These are phyloP conservation scores for Drosophila mimica DNA, from an alignment of 2,888 invertebrate genomes.

Conservation along the genomic window DNA sequence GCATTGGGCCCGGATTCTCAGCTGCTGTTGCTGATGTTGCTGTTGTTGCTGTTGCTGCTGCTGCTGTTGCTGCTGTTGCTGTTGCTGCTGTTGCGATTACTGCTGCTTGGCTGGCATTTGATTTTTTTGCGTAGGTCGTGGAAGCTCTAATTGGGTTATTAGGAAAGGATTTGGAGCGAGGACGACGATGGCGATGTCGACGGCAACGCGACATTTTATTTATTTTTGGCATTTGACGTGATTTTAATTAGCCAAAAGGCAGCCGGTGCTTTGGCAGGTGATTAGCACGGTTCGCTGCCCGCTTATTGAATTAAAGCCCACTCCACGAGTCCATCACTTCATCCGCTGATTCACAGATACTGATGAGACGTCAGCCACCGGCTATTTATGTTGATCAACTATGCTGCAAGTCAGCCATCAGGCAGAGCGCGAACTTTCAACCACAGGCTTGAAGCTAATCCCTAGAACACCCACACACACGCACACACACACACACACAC, in stretches of 20 bases:
- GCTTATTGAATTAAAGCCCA: slow-evolving; percentile 49
- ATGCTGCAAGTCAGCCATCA: not conserved
- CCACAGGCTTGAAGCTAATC: not conserved
- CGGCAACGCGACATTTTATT: slow-evolving; percentile 43
- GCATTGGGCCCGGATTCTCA: slow-evolving; percentile 46
- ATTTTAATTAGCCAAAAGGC: slow-evolving; percentile 61
- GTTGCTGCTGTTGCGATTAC: not conserved
- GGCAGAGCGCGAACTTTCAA: not conserved
- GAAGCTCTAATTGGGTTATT: slow-evolving; percentile 74
- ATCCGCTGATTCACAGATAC: slow-evolving; percentile 55
- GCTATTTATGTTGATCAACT: slow-evolving; percentile 52
- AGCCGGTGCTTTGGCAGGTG: slow-evolving; percentile 26
- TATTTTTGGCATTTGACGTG: slow-evolving; percentile 64
- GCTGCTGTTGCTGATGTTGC: not conserved
- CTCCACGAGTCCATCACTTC: slow-evolving; percentile 1
- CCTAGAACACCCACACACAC: not conserved
- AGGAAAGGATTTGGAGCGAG: slow-evolving; percentile 66
- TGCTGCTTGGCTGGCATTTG: not conserved
- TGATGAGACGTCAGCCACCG: slow-evolving; percentile 27
- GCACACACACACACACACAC: not conserved
- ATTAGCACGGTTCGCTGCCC: slow-evolving; percentile 49
- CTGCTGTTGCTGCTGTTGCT: not conserved
- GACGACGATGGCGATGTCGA: slow-evolving; percentile 15
- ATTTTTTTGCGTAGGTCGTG: slow-evolving; percentile 46
- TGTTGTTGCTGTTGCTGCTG: slow-evolving; percentile 2